These are phyloP conservation scores for Pinctada fucata DNA, from an alignment of 2,888 invertebrate species.

Conservation along the genomic window DNA sequence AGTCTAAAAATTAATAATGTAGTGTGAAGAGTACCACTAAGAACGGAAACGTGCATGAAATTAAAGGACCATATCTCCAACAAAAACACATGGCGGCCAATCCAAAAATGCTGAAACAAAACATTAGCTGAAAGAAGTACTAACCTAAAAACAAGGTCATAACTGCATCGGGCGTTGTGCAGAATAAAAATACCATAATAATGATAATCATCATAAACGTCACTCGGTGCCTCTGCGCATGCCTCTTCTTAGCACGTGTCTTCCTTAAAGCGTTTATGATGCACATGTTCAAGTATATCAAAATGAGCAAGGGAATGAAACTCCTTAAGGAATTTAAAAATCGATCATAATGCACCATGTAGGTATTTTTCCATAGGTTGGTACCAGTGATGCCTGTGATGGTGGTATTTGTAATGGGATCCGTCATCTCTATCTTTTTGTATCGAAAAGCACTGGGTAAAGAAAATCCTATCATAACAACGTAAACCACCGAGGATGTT, in stretches of 20 bases:
- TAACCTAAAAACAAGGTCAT: constrained; percentile 66
- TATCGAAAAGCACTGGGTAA: constrained; percentile 64
- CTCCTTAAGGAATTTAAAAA: constrained; percentile 64
- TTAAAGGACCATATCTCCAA: no score
- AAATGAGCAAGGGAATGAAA: constrained; percentile 61
- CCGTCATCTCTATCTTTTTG: constrained; percentile 42
- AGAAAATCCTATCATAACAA: constrained; percentile 58
- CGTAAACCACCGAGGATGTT: constrained; percentile 49
- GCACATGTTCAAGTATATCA: constrained; percentile 59
- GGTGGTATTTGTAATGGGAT: constrained; percentile 41
- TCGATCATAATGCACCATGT: constrained; percentile 60
- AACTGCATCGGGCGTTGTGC: constrained; percentile 70
- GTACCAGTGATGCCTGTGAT: constrained; percentile 50
- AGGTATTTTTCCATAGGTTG: constrained; percentile 51
- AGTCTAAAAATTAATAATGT: no score
- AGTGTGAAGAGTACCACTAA: no score
- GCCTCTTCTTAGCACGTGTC: constrained; percentile 45
- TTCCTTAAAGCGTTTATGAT: constrained; percentile 65
- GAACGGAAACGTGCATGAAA: no score
- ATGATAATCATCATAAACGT: constrained; percentile 71
- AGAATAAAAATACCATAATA: constrained; percentile 69
- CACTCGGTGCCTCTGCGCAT: constrained; percentile 46
- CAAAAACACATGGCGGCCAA: no score
- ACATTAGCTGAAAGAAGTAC: not conserved
- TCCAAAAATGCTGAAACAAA: no score